Base-by-base conservation (phyloP, 2,888 invertebrate species). In the Rotaria magnacalcarata region DNA sequence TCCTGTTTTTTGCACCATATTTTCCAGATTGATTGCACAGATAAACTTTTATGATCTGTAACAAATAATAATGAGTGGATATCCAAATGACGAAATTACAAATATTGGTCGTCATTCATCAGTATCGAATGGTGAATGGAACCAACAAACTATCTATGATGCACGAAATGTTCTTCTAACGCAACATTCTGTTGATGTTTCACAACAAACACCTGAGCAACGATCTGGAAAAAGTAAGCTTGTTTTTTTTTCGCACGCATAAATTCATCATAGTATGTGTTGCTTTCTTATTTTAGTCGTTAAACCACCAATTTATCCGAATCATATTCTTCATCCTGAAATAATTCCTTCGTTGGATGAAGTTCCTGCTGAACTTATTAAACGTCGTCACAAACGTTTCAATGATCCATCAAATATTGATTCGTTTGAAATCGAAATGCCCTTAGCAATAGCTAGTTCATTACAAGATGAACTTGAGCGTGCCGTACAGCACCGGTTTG, bases 281-380 rank as follows among this genome's bases (percentile, higher is more conserved):
- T 50, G 1, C 50, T 54, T 54, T 54, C 6, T 21, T 54, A 16
- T 54, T 34, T 67, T 67, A 67, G 67, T 67, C 34, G 34, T 4
- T 7, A 67, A 34, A 67, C 27, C 34, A 41, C 34, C 19, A 2
- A 41, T 41, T 67, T 80, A 80, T 47, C 80, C 80, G n/a, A 80
- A 80, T 80, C 80, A 80, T 47, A n/a, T 80, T 47, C 80, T 80
- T 47, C 80, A 80, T 80, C 80, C 80, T 0, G 80, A 80, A 80
- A 21, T 47, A 10, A 80, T 80, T 47, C 80, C 80, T 47, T 80
- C 80, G 14, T 47, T 80, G 0, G 47, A 80, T 24, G 47, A 80
- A 24, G 80, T 80, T 47, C 80, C 80, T 19, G 47, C n/a, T 80
- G 80, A 80, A 47, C n/a, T 80, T 24, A 80, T 24, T 47, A 80